Percentiles rank a stretch among this genome's conserved stretches.
phyloP scores from a whole-genome alignment of 2,113 vertebrate genomes.

The Tachysurus vachellii region DNA sequence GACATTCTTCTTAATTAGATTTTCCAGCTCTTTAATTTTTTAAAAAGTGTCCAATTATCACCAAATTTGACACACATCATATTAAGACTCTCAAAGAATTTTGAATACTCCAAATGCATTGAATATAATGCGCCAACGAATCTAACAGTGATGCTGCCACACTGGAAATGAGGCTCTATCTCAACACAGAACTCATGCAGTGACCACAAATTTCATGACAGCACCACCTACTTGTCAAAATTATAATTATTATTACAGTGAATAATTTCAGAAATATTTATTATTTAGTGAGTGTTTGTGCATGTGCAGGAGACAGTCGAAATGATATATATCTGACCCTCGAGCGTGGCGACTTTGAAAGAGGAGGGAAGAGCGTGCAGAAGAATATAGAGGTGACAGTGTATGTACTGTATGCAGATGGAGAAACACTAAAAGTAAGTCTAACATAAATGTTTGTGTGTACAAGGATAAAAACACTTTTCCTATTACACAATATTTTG shows the following conservation, averaged over 20 bases:
- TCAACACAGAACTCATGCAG: too few species aligned
- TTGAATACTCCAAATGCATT: too few species aligned
- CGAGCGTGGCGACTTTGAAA: slow-evolving; percentile 93
- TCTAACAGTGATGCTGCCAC: too few species aligned
- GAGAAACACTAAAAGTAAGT: slow-evolving; percentile 90
- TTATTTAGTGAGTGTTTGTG: not conserved
- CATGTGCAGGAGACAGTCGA: slow-evolving; percentile 76
- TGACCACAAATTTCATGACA: too few species aligned
- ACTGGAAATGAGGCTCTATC: too few species aligned
- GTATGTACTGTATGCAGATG: slow-evolving; percentile 91
- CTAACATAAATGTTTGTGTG: not conserved
- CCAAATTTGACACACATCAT: too few species aligned
- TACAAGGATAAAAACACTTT: not conserved
- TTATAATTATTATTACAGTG: not conserved
- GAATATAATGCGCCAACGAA: too few species aligned
- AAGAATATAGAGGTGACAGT: slow-evolving; percentile 97
- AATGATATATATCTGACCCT: slow-evolving; percentile 94
- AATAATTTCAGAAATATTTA: not conserved
- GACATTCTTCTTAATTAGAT: too few species aligned
- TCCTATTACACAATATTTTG: not conserved
- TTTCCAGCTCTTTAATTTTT: too few species aligned
- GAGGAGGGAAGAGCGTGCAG: slow-evolving; percentile 96
- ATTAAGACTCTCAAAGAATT: too few species aligned
- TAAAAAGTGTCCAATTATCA: too few species aligned
- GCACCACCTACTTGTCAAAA: too few species aligned